Evolutionary conservation across 2,797 vertebrate genomes (phyloP).

Genomic region (Sebastes nivosus): DNA sequence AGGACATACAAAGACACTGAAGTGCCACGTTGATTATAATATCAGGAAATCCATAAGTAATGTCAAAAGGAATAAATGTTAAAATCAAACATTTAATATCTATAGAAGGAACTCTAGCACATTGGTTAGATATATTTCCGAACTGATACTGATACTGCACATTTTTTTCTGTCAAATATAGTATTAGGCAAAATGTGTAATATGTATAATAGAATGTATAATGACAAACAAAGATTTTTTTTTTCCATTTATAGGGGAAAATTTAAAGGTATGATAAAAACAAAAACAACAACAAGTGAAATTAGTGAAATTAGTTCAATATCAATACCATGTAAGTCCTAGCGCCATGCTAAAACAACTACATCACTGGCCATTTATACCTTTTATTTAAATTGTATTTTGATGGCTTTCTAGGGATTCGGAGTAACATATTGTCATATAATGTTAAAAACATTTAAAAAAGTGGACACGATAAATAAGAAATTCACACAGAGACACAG

Average conservation of each 20-base stretch:
- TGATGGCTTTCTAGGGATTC: not conserved
- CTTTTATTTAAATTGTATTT: not conserved
- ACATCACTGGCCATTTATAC: not conserved
- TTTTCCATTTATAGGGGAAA: not conserved
- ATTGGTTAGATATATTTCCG: not conserved
- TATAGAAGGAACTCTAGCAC: not conserved
- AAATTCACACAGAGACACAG: not conserved
- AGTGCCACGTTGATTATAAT: not conserved
- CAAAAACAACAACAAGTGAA: not conserved
- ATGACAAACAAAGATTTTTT: not conserved
- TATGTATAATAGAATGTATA: not conserved
- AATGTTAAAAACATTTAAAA: not conserved
- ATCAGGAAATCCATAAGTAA: slow-evolving; percentile 3
- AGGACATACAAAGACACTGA: not conserved
- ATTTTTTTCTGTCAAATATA: not conserved
- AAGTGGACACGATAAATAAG: not conserved
- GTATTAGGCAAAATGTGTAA: not conserved
- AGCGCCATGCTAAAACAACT: not conserved
- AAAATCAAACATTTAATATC: slow-evolving; percentile 29
- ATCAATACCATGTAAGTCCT: not conserved
- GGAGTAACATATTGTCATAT: not conserved
- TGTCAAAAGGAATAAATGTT: slow-evolving; percentile 13
- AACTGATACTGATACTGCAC: slow-evolving; percentile 1
- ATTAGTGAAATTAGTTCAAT: not conserved
- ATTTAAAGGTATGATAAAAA: not conserved